Evolutionary conservation across 2,113 vertebrate species (phyloP), one percentile per base, ranked within the genome.

Genomic region (Takifugu flavidus): DNA sequence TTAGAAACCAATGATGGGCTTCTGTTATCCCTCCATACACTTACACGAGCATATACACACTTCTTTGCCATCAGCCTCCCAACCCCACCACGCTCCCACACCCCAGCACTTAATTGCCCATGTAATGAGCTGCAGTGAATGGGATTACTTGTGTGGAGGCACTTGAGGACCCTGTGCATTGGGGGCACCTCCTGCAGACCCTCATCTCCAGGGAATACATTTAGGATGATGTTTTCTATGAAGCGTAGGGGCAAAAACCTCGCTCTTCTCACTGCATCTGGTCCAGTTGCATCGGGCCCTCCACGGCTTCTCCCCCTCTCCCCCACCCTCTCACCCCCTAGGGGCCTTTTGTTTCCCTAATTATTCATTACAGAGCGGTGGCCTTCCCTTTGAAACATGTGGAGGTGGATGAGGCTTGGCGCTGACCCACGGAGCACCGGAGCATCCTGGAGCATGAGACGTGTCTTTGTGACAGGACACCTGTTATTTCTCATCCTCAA

Each of bases 21-120:
- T 59, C 63, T 25, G 69, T 68, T 65, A 54, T 49, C 58, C 50
- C 54, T 63, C 45, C 29, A 62, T 55, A 67, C 73, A 66, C 69
- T 63, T 34, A 55, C 49, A 49, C 51, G 34, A n/a, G 31, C 59
- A 68, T 55, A 4, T 62, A 77, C 58, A 70, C 77, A 68, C 82
- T 68, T 79, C 75, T 78, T 80, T 49, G 28, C 74, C 68, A 65
- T 77, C 54, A 42, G 26, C 13, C 77, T 31, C 70, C 67, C 66
- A 67, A 49, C 59, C 80, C 67, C 82, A 43, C 45, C 43, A 26
- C 43, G 28, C 75, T 75, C 78, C 81, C 75, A 85, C 67, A 72
- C 78, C 88, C 85, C 86, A 54, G 83, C 89, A 92, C 92, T 92
- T 95, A 95, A 96, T 94, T 95, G 92, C 86, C 90, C 88, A 84